phyloP scores from a whole-genome alignment of 2,888 invertebrate genomes.

The Calephelis perditalis region DNA sequence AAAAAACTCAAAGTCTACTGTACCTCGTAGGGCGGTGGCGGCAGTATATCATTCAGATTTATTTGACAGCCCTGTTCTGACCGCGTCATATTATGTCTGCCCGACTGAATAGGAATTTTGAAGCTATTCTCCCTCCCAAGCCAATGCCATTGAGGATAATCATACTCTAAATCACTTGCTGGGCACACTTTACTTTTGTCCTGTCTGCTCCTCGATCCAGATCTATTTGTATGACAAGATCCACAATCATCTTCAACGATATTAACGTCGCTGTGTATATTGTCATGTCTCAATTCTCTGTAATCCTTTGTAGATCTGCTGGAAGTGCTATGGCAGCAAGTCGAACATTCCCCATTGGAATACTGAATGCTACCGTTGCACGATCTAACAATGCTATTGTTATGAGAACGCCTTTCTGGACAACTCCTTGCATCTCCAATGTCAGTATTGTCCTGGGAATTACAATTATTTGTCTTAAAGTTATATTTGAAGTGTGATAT shows the following conservation, averaged over 20 bases:
- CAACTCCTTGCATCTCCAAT: constrained; percentile 67
- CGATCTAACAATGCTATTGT: constrained; percentile 72
- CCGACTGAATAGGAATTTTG: constrained; percentile 71
- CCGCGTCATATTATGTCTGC: constrained; percentile 67
- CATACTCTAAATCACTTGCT: constrained; percentile 70
- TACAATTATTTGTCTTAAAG: constrained; percentile 20
- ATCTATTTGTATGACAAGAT: constrained; percentile 70
- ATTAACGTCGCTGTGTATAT: constrained; percentile 62
- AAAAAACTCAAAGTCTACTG: constrained; percentile 30
- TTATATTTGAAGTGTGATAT: constrained; percentile 31
- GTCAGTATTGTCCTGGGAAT: constrained; percentile 68
- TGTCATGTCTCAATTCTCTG: constrained; percentile 63
- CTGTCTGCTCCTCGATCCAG: constrained; percentile 68
- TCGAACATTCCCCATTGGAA: constrained; percentile 71
- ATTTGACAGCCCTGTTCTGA: constrained; percentile 76
- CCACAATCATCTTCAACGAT: constrained; percentile 64
- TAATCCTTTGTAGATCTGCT: constrained; percentile 72
- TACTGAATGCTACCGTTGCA: constrained; percentile 72
- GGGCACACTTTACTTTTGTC: constrained; percentile 74
- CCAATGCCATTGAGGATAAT: constrained; percentile 75
- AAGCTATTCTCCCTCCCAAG: constrained; percentile 73
- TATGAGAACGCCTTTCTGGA: constrained; percentile 68
- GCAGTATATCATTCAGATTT: constrained; percentile 82
- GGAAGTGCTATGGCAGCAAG: constrained; percentile 71
- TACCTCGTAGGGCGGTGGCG: constrained; percentile 80